Percentiles rank a stretch among this genome's conserved stretches.
These are phyloP conservation scores for Mormoops blainvillei DNA, from an alignment of 2,113 vertebrate species.

Conservation along the genomic window DNA sequence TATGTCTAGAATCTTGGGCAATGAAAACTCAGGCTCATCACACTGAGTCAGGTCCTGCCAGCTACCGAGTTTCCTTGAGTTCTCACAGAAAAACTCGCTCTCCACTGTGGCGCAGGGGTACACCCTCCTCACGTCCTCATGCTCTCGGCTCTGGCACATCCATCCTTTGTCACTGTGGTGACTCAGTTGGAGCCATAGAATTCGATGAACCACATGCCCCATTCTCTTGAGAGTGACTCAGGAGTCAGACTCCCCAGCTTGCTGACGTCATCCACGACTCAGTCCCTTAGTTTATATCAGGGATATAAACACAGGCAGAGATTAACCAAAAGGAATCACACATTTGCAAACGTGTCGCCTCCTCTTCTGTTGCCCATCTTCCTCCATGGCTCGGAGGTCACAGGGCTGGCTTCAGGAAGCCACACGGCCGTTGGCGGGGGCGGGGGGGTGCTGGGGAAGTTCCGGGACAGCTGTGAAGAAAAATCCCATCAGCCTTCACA, in stretches of 20 bases:
- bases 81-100: background rate
- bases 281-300: background rate
- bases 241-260: background rate
- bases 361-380: background rate
- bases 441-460: background rate
- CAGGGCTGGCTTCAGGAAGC: background rate
- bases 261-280: background rate
- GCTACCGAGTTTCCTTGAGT: background rate
- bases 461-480: background rate
- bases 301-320: background rate
- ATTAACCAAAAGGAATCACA: background rate
- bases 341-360: background rate
- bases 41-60: background rate
- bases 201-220: background rate
- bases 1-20: background rate
- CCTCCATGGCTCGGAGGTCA: fast-evolving
- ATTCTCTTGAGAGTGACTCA: background rate
- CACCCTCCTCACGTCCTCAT: background rate
- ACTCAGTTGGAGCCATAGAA: background rate
- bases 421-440: background rate
- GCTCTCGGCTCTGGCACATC: background rate
- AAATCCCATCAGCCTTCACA: background rate
- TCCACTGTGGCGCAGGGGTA: fast-evolving
- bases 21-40: background rate
- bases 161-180: background rate